Percentiles rank a stretch among this genome's conserved stretches.
phyloP scores from a whole-genome alignment of 1,140 invertebrate species.

The Tetraneura akinire region DNA sequence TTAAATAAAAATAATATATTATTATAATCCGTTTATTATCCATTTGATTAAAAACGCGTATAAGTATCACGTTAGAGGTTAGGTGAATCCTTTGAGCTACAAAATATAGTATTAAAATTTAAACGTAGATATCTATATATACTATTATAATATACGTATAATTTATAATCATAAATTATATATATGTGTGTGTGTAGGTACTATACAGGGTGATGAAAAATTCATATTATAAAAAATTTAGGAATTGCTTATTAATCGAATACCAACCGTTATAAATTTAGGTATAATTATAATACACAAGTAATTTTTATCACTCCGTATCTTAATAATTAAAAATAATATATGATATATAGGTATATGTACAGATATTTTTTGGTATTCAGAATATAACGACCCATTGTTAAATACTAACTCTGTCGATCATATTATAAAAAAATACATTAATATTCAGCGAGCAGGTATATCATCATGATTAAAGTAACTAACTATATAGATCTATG shows the following conservation, averaged over 20 bases:
- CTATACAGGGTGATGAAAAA: no score
- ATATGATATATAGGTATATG: no score
- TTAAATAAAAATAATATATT: constrained; percentile 7
- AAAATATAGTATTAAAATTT: background rate
- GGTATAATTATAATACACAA: constrained; percentile 20
- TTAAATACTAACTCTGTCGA: constrained; percentile 8
- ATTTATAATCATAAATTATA: no score
- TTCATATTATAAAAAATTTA: no score
- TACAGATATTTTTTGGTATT: no score
- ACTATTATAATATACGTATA: background rate
- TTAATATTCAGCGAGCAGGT: constrained; percentile 29
- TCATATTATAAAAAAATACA: background rate
- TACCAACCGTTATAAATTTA: no score
- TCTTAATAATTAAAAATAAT: no score
- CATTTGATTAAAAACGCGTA: constrained; percentile 23
- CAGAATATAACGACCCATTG: constrained; percentile 21
- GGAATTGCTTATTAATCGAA: no score
- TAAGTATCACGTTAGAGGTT: no score
- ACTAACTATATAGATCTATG: constrained; percentile 28
- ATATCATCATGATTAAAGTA: constrained; percentile 15
- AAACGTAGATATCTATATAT: background rate
- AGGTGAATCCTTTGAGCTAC: constrained; percentile 5
- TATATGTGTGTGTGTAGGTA: no score
- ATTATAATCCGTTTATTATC: no score
- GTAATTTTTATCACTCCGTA: no score